Evolutionary conservation across 2,888 invertebrate genomes (phyloP).

Genomic region (Dasypolia templi): DNA sequence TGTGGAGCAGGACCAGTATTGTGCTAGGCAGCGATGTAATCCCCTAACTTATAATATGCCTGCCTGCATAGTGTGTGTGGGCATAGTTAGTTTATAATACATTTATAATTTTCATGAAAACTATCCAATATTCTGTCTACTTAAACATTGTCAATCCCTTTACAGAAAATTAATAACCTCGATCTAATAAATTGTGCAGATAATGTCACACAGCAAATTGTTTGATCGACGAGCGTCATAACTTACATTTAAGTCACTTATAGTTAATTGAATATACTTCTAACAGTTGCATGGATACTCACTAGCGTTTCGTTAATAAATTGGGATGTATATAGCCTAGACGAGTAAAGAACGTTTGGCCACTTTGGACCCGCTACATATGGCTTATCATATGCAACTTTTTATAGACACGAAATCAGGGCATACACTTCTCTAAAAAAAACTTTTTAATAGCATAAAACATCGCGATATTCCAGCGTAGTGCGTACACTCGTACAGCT

Average conservation of each 20-base stretch:
- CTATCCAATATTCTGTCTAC: background rate
- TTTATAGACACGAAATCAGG: no score
- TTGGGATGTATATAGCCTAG: background rate
- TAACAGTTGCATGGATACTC: background rate
- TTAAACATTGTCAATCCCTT: background rate
- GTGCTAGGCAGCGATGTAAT: no score
- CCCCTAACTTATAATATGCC: no score
- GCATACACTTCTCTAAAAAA: background rate
- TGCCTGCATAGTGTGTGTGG: no score
- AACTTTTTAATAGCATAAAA: background rate
- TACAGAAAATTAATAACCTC: constrained; percentile 17
- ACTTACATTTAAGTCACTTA: background rate
- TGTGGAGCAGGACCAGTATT: no score
- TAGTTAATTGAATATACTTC: background rate
- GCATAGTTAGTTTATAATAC: no score
- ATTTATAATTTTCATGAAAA: no score
- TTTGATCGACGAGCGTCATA: background rate
- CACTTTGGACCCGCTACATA: background rate
- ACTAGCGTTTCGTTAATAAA: background rate
- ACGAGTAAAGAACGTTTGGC: background rate
- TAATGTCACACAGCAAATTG: constrained; percentile 21
- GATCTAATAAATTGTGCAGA: constrained; percentile 10
- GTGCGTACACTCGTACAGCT: constrained; percentile 34
- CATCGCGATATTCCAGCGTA: constrained; percentile 6
- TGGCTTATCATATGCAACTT: no score